phyloP scores from a whole-genome alignment of 1,140 invertebrate genomes.

The Heliconius himera region DNA sequence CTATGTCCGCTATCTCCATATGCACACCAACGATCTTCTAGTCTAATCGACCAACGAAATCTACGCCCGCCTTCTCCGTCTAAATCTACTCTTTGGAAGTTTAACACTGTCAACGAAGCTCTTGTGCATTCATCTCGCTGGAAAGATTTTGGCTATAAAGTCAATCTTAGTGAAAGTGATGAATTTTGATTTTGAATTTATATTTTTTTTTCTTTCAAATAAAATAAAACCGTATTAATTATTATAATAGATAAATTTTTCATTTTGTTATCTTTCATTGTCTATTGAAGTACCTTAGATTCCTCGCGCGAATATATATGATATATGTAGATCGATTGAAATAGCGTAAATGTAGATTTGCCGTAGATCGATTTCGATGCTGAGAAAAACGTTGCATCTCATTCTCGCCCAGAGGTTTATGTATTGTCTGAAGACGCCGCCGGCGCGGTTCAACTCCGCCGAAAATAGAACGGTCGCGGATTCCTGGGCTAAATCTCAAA shows the following conservation, averaged over 20 bases:
- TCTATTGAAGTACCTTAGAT: conserved; percentile 40
- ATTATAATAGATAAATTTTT: neutral
- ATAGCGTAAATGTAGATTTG: conserved; percentile 79
- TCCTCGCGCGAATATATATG: conserved; percentile 49
- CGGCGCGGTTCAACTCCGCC: conserved; percentile 67
- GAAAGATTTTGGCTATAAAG: conserved; percentile 60
- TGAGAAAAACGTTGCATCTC: conserved; percentile 70
- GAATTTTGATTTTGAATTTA: conserved; percentile 28
- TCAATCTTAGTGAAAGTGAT: conserved; percentile 44
- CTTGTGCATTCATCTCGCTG: conserved; percentile 61
- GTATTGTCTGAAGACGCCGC: conserved; percentile 52
- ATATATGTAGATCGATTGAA: conserved; percentile 67
- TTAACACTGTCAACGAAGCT: conserved; percentile 69
- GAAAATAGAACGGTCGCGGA: conserved; percentile 81
- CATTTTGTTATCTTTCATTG: neutral
- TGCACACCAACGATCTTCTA: conserved; percentile 53
- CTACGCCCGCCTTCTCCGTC: conserved; percentile 50
- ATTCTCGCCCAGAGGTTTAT: conserved; percentile 51
- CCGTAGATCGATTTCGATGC: conserved; percentile 14
- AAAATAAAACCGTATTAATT: neutral
- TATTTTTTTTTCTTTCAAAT: neutral
- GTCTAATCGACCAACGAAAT: conserved; percentile 56
- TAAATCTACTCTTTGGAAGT: conserved; percentile 60
- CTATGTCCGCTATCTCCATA: conserved; percentile 59
- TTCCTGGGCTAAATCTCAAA: conserved; percentile 83